Evolutionary conservation across 1,140 invertebrate genomes (phyloP).

Genomic region (Drosophila pachea): DNA sequence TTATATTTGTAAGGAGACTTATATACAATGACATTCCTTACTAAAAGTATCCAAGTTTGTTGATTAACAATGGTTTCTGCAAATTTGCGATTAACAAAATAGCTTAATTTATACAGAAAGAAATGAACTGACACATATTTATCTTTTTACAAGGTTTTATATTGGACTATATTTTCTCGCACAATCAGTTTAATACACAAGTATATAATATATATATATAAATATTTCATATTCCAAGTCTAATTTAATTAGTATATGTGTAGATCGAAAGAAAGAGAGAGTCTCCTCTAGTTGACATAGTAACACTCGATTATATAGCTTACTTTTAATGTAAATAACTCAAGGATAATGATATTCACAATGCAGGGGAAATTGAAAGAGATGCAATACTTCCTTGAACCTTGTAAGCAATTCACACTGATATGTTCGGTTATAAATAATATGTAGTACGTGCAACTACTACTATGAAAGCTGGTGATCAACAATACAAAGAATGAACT

Average conservation of each 20-base stretch:
- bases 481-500: constrained; percentile 41
- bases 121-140: no score
- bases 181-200: constrained; percentile 2
- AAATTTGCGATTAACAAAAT: no score
- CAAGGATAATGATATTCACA: constrained; percentile 43
- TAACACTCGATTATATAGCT: constrained; percentile 38
- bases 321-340: constrained; percentile 26
- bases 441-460: constrained; percentile 13
- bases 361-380: constrained; percentile 9
- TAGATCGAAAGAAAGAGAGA: neutral
- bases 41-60: no score
- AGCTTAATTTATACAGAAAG: no score
- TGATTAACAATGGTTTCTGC: no score
- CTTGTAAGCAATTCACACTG: constrained; percentile 47
- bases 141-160: constrained; percentile 18
- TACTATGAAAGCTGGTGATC: constrained; percentile 7
- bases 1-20: no score
- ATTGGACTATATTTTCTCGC: constrained; percentile 17
- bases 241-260: constrained; percentile 16
- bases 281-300: constrained; percentile 42
- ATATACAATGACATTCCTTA: no score
- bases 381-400: constrained; percentile 10
- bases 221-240: constrained; percentile 10
- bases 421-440: constrained; percentile 55
- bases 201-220: constrained; percentile 15